A percentile compares a stretch with the other conserved stretches of the same genome.
phyloP scores from a whole-genome alignment of 1,140 invertebrate genomes.

The Drosophila nannoptera region DNA sequence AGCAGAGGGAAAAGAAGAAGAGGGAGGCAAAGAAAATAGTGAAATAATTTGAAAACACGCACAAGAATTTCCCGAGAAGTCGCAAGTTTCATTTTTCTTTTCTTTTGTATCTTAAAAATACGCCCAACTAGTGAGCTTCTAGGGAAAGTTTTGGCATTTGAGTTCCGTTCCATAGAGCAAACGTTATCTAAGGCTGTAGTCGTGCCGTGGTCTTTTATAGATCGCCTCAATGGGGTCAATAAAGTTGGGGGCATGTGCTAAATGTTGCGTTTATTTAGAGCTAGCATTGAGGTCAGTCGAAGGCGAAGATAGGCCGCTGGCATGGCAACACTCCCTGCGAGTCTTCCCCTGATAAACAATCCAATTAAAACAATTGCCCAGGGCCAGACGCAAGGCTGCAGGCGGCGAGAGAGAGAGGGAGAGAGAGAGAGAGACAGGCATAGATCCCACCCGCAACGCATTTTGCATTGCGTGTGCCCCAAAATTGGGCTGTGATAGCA shows the following conservation, averaged over 20 bases:
- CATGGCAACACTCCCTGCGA: constrained; percentile 44
- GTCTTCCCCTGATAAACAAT: constrained; percentile 59
- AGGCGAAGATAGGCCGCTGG: constrained; percentile 56
- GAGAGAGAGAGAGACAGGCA: no score
- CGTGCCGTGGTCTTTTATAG: constrained; percentile 18
- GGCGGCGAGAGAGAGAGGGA: no score
- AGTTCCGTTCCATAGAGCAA: neutral
- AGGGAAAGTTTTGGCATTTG: constrained; percentile 7
- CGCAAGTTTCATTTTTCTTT: constrained; percentile 3
- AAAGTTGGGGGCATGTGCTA: constrained; percentile 54
- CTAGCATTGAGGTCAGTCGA: constrained; percentile 50
- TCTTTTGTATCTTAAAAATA: constrained; percentile 3
- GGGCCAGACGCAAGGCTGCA: constrained; percentile 49
- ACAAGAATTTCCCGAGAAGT: no score
- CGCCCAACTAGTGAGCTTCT: neutral
- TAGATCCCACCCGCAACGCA: constrained; percentile 36
- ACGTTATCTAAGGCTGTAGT: constrained; percentile 6
- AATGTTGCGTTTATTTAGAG: constrained; percentile 43
- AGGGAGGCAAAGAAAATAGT: no score
- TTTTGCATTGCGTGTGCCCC: constrained; percentile 60
- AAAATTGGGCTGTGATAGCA: no score
- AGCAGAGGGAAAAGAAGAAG: neutral
- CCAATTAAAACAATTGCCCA: constrained; percentile 72
- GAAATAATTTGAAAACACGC: no score
- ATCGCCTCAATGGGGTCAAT: constrained; percentile 58